Evolutionary conservation across 2,797 vertebrate genomes (phyloP), one percentile per base, ranked within the genome.

Genomic region (Philypnodon macrostomus): DNA sequence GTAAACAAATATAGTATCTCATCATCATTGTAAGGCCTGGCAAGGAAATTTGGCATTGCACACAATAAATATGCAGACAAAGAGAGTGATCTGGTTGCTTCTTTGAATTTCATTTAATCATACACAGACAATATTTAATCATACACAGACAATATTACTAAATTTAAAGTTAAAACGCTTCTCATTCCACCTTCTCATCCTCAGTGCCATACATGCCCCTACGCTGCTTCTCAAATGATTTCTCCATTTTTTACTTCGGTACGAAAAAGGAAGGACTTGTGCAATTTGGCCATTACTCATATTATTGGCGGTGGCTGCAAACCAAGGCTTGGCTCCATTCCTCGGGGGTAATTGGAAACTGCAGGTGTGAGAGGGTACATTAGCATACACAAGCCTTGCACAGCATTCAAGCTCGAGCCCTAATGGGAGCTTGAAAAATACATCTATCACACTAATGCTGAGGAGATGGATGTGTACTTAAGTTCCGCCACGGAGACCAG

Each of bases 281-380:
- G 83, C 84, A 88, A 90, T 91, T 90, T 90, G 83, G 86, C 85
- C 85, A 89, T 90, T 88, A 88, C 85, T 87, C 83, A 84, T 81
- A 83, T 87, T 88, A 88, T 88, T 87, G 75, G 79, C 81, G 78
- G 73, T 84, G 85, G 81, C 77, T 79, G 81, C 80, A 81, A 83
- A 81, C 79, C 21, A 75, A 81, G 86, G 75, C 81, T 86, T 88
- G 84, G 84, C 85, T 80, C 73, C 61, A 75, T 86, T 89, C 85
- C 85, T 87, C 67, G 53, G 81, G 85, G 80, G 87, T 91, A 91
- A 91, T 89, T 91, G 86, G 80, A 88, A 88, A 85, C 86, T 90
- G 87, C 84, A 90, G 88, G 88, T 89, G 86, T 86, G 80, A 87
- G 81, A 81, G 83, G 84, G 71, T 76, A 80, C 85, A 90, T 91